A percentile compares a stretch with the other conserved stretches of the same genome.
Evolutionary conservation across 2,797 vertebrate genomes (phyloP).

Genomic region (Eulemur albifrons): DNA sequence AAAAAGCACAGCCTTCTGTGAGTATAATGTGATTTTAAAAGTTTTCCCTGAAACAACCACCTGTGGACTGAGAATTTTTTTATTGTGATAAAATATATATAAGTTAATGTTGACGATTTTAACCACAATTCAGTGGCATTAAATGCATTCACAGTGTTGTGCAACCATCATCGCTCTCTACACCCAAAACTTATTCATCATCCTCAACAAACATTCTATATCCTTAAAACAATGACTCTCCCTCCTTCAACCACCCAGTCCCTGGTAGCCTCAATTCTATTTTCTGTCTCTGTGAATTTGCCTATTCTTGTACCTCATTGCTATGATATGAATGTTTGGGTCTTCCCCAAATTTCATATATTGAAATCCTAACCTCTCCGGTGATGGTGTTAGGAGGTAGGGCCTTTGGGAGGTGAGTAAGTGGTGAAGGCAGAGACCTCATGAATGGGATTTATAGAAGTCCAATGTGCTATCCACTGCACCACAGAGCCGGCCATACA

Average conservation of each 20-base stretch:
- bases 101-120: constrained; percentile 9
- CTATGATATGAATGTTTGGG: neutral
- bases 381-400: neutral
- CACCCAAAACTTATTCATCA: neutral
- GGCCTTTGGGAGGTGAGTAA: neutral
- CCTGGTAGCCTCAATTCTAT: neutral
- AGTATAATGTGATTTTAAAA: neutral
- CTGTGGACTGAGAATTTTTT: neutral
- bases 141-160: neutral
- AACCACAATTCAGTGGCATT: neutral
- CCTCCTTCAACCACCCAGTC: no score
- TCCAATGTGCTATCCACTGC: no score
- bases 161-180: neutral
- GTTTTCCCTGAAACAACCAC: neutral
- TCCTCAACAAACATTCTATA: neutral
- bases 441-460: neutral
- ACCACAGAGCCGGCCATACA: no score
- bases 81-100: neutral
- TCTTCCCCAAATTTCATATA: neutral
- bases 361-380: neutral
- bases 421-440: neutral
- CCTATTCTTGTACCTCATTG: neutral
- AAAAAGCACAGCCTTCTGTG: neutral
- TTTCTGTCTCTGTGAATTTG: neutral
- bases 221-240: neutral